Evolutionary conservation across 2,888 invertebrate genomes (phyloP).

Genomic region (Drosophila helvetica): DNA sequence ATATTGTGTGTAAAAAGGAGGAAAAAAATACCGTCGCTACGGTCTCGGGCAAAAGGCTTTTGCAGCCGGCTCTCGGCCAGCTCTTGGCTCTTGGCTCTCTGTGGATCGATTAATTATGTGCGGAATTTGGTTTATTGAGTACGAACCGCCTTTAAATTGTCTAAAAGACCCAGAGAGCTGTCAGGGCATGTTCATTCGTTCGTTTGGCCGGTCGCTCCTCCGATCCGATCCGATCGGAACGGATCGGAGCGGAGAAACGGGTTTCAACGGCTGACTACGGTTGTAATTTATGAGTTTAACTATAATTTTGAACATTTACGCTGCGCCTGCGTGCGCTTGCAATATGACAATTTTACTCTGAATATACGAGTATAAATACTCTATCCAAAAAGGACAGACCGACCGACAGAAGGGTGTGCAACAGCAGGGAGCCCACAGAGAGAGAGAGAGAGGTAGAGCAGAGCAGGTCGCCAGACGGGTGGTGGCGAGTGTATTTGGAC

Average conservation of each 20-base stretch:
- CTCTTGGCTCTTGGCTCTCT: constrained; percentile 36
- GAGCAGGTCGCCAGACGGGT: constrained; percentile 35
- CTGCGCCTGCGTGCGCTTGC: constrained; percentile 81
- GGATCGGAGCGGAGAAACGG: constrained; percentile 40
- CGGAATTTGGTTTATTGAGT: constrained; percentile 82
- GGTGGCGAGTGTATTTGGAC: constrained; percentile 68
- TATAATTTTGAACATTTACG: constrained; percentile 81
- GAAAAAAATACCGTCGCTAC: constrained; percentile 19
- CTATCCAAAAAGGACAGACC: constrained; percentile 7
- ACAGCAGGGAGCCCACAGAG: constrained; percentile 16
- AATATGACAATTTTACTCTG: constrained; percentile 72
- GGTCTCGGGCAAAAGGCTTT: constrained; percentile 37
- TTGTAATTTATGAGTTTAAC: constrained; percentile 81
- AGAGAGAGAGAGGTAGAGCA: constrained; percentile 4
- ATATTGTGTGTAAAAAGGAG: constrained; percentile 65
- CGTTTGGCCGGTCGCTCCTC: constrained; percentile 1
- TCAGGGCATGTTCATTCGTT: constrained; percentile 52
- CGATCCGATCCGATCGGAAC: constrained; percentile 40
- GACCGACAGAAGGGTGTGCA: constrained; percentile 11
- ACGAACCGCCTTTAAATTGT: constrained; percentile 81
- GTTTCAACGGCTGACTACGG: constrained; percentile 70
- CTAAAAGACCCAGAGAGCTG: constrained; percentile 75
- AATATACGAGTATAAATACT: constrained; percentile 16
- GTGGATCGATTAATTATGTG: constrained; percentile 82
- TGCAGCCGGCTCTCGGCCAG: constrained; percentile 50